phyloP scores from a whole-genome alignment of 2,888 invertebrate species.

The Eristalis arbustorum region DNA sequence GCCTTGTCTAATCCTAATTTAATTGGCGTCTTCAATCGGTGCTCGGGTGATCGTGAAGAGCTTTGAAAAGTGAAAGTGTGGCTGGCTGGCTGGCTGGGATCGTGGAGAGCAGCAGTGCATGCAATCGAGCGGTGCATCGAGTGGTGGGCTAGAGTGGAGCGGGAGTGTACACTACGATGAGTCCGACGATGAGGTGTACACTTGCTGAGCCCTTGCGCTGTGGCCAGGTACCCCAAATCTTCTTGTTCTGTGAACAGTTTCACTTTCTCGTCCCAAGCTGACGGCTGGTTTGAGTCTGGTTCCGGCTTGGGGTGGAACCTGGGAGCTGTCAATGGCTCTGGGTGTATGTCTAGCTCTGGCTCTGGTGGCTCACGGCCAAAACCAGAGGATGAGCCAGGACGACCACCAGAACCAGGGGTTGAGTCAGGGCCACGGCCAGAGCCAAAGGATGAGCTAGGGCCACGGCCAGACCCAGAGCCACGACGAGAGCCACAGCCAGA shows the following conservation, averaged over 20 bases:
- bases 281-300: too few relatives aligned
- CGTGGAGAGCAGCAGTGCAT: neutral
- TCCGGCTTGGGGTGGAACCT: too few relatives aligned
- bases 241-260: too few relatives aligned
- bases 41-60: neutral
- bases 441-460: neutral
- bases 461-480: too few relatives aligned
- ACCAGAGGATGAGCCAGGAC: neutral
- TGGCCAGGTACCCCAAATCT: too few relatives aligned
- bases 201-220: too few relatives aligned
- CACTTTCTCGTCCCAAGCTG: too few relatives aligned
- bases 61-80: neutral
- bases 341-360: too few relatives aligned
- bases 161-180: neutral
- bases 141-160: neutral
- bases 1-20: neutral
- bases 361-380: neutral
- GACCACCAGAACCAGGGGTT: too few relatives aligned
- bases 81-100: neutral
- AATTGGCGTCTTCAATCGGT: neutral
- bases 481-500: too few relatives aligned
- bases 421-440: neutral
- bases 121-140: neutral
- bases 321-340: too few relatives aligned
- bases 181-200: neutral